These are phyloP conservation scores for Rambutsinella grinnellia DNA, from an alignment of 2,888 invertebrate genomes.

Conservation along the genomic window DNA sequence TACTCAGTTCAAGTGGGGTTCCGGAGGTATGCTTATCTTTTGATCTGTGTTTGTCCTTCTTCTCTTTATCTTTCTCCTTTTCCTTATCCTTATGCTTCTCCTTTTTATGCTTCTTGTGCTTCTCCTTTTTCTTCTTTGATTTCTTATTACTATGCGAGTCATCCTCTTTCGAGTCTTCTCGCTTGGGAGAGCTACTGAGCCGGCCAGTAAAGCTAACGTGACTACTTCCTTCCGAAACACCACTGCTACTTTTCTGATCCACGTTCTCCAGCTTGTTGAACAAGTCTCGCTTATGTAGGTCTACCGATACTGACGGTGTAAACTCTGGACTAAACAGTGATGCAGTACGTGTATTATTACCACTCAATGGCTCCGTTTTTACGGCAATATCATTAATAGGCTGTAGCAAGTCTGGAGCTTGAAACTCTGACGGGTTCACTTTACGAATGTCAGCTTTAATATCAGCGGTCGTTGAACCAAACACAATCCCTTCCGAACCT, in stretches of 20 bases:
- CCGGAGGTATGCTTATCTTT: conserved; percentile 24
- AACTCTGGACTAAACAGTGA: conserved; percentile 56
- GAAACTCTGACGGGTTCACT: conserved; percentile 46
- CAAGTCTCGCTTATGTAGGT: conserved; percentile 42
- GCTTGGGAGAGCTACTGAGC: conserved; percentile 45
- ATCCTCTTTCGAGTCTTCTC: conserved; percentile 22
- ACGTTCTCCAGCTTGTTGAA: conserved; percentile 21
- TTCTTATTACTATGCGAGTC: conserved; percentile 51
- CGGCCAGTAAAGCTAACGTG: conserved; percentile 45
- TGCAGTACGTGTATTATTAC: conserved; percentile 20
- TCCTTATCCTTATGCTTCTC: conserved; percentile 57
- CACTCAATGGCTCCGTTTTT: conserved; percentile 19
- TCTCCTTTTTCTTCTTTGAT: conserved; percentile 57
- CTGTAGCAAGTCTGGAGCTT: conserved; percentile 45
- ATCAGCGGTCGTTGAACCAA: conserved; percentile 39
- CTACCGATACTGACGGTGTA: conserved; percentile 6
- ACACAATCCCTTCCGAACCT: conserved; percentile 29
- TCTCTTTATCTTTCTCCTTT: conserved; percentile 47
- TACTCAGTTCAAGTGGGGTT: conserved; percentile 24
- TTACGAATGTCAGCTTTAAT: conserved; percentile 38
- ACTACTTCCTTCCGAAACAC: conserved; percentile 34
- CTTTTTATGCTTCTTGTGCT: conserved; percentile 59
- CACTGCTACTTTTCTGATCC: conserved; percentile 27
- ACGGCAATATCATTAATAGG: conserved; percentile 28
- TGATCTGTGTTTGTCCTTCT: conserved; percentile 24